Evolutionary conservation across 1,140 invertebrate genomes (phyloP).

Genomic region (Caenorhabditis remanei): DNA sequence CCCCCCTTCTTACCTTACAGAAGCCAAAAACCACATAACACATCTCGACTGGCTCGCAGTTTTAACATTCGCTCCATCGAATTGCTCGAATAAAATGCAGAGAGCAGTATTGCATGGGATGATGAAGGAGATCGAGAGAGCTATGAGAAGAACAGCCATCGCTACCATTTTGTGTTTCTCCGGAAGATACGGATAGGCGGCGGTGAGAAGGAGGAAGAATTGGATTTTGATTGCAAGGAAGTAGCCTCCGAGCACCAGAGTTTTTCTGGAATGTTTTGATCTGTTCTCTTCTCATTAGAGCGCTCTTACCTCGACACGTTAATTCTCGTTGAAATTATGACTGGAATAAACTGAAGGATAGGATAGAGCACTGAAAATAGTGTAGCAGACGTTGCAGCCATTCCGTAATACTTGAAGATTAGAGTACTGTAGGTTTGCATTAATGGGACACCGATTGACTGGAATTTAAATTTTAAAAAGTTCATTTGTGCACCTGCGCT

Average conservation of each 20-base stretch:
- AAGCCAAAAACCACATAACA: constrained; percentile 36
- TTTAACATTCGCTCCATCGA: constrained; percentile 13
- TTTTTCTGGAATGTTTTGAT: background rate
- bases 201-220: background rate
- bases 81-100: constrained; percentile 44
- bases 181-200: constrained; percentile 15
- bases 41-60: constrained; percentile 33
- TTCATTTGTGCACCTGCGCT: no score
- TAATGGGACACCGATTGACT: constrained; percentile 52
- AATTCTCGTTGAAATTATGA: constrained; percentile 25
- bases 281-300: background rate
- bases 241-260: constrained; percentile 28
- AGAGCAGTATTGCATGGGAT: constrained; percentile 34
- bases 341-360: constrained; percentile 1
- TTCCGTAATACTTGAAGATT: constrained; percentile 21
- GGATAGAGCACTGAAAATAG: constrained; percentile 9
- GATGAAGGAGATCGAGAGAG: background rate
- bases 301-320: constrained; percentile 7
- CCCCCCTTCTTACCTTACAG: background rate
- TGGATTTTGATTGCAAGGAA: constrained; percentile 20
- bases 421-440: constrained; percentile 35
- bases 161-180: constrained; percentile 20
- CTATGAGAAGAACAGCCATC: constrained; percentile 7
- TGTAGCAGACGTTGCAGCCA: background rate
- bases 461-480: background rate